Evolutionary conservation across 1,140 invertebrate species (phyloP).

Genomic region (Leptonema lineaticorne): DNA sequence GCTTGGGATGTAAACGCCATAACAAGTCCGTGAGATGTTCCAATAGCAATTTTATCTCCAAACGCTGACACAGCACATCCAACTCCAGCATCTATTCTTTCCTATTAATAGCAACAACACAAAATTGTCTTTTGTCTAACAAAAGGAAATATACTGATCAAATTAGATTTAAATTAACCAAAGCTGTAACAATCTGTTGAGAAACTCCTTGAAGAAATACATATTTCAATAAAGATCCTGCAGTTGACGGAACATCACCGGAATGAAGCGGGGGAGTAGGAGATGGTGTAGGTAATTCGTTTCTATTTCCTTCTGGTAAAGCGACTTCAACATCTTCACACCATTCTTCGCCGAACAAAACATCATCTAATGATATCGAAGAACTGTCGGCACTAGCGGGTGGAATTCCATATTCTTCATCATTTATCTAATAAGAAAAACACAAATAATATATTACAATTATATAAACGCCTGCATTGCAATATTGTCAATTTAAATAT

Average conservation of each 20-base stretch:
- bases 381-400: slow-evolving; percentile 66
- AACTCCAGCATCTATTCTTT: slow-evolving; percentile 84
- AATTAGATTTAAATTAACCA: slow-evolving; percentile 58
- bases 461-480: neutral
- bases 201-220: slow-evolving; percentile 81
- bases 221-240: slow-evolving; percentile 76
- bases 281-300: slow-evolving; percentile 43
- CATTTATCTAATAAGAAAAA: slow-evolving; percentile 62
- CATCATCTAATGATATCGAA: slow-evolving; percentile 75
- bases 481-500: neutral
- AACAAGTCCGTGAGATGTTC: slow-evolving; percentile 90
- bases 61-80: slow-evolving; percentile 81
- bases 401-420: slow-evolving; percentile 82
- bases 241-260: slow-evolving; percentile 48
- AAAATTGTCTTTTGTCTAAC: neutral
- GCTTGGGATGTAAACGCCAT: slow-evolving; percentile 88
- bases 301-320: neutral
- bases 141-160: neutral
- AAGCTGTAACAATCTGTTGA: slow-evolving; percentile 79
- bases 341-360: slow-evolving; percentile 71
- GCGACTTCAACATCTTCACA: slow-evolving; percentile 53
- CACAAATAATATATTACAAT: neutral
- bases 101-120: slow-evolving; percentile 56
- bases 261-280: slow-evolving; percentile 56
- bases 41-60: slow-evolving; percentile 79